Conservation (phyloP, 2,888 invertebrate genomes). For the Tachystola acroxantha region DNA sequence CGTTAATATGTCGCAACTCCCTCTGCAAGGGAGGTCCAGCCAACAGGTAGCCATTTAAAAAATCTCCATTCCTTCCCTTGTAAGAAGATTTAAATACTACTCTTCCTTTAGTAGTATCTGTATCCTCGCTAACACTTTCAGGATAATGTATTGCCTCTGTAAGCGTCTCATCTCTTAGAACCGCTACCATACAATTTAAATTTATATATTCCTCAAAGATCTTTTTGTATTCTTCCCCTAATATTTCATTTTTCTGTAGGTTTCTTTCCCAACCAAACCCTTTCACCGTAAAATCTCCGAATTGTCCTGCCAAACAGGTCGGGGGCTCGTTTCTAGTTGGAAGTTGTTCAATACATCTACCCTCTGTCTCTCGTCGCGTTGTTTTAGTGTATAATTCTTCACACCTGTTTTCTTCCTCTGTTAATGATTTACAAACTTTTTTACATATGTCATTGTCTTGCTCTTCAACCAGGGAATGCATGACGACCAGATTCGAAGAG, state of each 20-base stretch:
- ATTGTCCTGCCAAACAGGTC: constrained; percentile 8
- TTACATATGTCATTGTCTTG: constrained; percentile 10
- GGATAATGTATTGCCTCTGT: constrained; percentile 21
- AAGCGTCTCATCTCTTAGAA: constrained; percentile 2
- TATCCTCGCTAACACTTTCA: constrained; percentile 21
- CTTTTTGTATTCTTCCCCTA: no score
- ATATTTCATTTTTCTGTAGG: no score
- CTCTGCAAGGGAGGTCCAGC: constrained; percentile 19
- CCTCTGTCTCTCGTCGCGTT: constrained; percentile 11
- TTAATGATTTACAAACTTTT: constrained; percentile 18
- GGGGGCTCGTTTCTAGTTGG: constrained; percentile 6
- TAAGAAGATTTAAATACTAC: constrained; percentile 19
- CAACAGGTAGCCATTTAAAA: constrained; percentile 17
- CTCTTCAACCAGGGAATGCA: not conserved
- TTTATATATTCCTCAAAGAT: constrained; percentile 18
- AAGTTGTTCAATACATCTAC: constrained; percentile 11
- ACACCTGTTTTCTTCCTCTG: constrained; percentile 10
- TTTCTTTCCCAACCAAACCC: constrained; percentile 16
- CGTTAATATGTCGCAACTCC: constrained; percentile 17
- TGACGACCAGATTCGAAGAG: not conserved
- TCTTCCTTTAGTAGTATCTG: constrained; percentile 15
- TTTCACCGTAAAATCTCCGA: constrained; percentile 12
- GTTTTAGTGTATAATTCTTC: constrained; percentile 10
- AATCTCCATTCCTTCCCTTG: constrained; percentile 7
- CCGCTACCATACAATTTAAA: constrained; percentile 16